phyloP scores from a whole-genome alignment of 2,797 vertebrate genomes.

The Myotis planiceps region DNA sequence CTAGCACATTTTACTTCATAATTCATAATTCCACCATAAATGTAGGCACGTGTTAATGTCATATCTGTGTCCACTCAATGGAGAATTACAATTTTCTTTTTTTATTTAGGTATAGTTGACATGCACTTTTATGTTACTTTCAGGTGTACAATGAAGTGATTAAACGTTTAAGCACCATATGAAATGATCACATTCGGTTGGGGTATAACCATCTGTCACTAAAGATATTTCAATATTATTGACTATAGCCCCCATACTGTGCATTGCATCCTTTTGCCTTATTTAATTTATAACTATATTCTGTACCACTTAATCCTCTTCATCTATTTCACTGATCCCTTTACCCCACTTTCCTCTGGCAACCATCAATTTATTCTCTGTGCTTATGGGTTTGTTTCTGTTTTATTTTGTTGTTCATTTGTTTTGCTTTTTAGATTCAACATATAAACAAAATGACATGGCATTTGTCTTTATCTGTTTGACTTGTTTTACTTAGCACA shows the following conservation, averaged over 20 bases:
- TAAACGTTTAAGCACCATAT: background rate
- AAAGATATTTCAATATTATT: background rate
- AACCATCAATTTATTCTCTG: background rate
- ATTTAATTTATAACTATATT: background rate
- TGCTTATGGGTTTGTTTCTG: background rate
- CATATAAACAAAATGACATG: background rate
- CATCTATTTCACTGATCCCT: background rate
- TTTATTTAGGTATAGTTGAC: background rate
- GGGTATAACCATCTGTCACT: background rate
- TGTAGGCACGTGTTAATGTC: background rate
- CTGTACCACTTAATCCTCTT: background rate
- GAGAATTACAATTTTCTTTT: background rate
- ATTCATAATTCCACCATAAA: background rate
- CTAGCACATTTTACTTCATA: conserved; percentile 17
- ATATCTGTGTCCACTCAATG: background rate
- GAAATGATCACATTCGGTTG: background rate
- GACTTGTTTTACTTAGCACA: background rate
- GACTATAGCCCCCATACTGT: background rate
- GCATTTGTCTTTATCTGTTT: background rate
- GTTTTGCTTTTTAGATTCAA: background rate
- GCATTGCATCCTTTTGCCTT: background rate
- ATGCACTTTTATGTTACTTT: background rate
- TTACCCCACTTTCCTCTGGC: background rate
- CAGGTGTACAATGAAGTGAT: background rate
- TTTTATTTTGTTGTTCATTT: background rate